These are phyloP conservation scores for Spatula clypeata DNA, from an alignment of 2,797 vertebrate genomes.

Conservation along the genomic window DNA sequence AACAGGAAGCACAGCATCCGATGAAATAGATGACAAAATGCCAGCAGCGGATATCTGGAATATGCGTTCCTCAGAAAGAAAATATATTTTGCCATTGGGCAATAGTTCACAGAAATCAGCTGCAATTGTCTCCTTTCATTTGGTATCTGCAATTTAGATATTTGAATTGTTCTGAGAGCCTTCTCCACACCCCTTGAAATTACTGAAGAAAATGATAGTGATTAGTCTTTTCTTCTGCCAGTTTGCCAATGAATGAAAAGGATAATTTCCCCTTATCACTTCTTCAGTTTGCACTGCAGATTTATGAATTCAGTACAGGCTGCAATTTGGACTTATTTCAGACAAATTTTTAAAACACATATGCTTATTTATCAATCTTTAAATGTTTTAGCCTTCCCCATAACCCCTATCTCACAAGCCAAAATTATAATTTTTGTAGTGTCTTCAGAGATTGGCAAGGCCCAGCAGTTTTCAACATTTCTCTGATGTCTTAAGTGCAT, in stretches of 20 bases:
- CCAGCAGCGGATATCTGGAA: conserved; percentile 72
- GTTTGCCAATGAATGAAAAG: conserved; percentile 26
- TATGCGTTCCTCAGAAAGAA: conserved; percentile 38
- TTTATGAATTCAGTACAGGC: background rate
- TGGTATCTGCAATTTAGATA: conserved; percentile 40
- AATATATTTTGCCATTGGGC: conserved; percentile 56
- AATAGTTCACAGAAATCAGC: conserved; percentile 52
- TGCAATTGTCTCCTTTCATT: conserved; percentile 32
- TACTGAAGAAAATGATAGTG: conserved; percentile 48
- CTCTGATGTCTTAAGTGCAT: background rate
- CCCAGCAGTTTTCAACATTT: background rate
- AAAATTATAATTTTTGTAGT: background rate
- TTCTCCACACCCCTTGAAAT: conserved; percentile 27
- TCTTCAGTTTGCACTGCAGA: background rate
- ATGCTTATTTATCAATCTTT: background rate
- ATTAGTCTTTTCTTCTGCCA: conserved; percentile 41
- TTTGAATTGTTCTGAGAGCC: conserved; percentile 23
- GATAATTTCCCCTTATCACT: background rate
- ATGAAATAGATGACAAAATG: conserved; percentile 51
- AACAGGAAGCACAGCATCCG: conserved; percentile 67
- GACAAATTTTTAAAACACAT: background rate
- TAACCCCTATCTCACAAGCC: background rate
- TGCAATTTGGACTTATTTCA: background rate
- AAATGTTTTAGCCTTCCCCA: background rate
- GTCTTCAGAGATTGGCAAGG: background rate